Base-by-base conservation (phyloP, 2,797 vertebrate genomes). In the Rhabdophis nuchalis region DNA sequence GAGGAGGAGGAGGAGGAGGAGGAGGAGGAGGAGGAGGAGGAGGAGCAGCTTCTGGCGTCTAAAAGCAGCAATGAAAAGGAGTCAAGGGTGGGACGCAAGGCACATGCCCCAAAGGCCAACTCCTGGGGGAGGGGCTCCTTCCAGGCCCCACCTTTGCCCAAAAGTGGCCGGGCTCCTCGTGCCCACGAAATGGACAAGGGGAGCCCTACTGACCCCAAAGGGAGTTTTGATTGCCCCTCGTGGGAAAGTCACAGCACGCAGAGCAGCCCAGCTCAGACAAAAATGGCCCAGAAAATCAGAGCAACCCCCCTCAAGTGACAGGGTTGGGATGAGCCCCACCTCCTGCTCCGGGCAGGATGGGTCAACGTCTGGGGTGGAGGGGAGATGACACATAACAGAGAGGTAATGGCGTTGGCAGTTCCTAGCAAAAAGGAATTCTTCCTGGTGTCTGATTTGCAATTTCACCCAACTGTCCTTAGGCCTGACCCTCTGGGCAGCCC, bases 11-110 rank as follows among this genome's bases (percentile, higher is more conserved):
- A 97, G 98, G 98, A 92, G 98, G 98, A 92, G 98, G 98, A 98
- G 98, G 98, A 98, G 98, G 98, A 97, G 98, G 98, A 92, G 98
- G 98, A 98, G 98, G 98, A 98, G 98, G 98, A 97, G 98, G 98
- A 98, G 98, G 97, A 97, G 98, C 97, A 95, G 98, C 98, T 97
- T 99, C 99, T 97, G 98, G 97, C 96, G 98, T 98, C 98, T 99
- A 98, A 98, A 98, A 97, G 97, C 94, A 97, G 94, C 96, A 97
- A 97, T 8, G 97, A 98, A 98, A 97, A 97, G 94, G 97, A 46
- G 97, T 98, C 98, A 98, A 98, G 97, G 98, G 97, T 90, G 97
- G 92, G 94, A 94, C 1, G 46, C 32, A 92, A 90, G 91, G 91
- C 9, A 56, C 2, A 0, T 0, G 20, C 54, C 32, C 54, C n/a